These are phyloP conservation scores for Salticus scenicus DNA, from an alignment of 2,888 invertebrate genomes.

Conservation along the genomic window DNA sequence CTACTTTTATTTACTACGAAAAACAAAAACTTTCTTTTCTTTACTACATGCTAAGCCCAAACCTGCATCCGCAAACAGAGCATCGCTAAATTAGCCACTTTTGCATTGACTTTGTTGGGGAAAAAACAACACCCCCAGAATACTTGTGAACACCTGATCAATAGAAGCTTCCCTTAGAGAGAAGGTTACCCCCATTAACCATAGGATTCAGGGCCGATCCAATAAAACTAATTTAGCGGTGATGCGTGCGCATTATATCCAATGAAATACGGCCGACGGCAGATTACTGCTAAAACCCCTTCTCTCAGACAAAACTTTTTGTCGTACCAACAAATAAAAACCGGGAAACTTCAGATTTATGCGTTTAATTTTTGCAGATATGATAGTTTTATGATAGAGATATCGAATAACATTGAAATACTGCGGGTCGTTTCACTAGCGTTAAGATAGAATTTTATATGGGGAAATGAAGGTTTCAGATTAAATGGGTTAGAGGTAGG, in stretches of 20 bases:
- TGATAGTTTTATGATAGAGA: conserved; percentile 68
- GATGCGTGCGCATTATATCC: conserved; percentile 64
- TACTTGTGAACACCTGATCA: conserved; percentile 12
- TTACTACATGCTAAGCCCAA: neutral
- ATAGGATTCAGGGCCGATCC: conserved; percentile 56
- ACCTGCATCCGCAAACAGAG: neutral
- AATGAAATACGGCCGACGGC: conserved; percentile 59
- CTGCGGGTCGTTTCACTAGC: neutral
- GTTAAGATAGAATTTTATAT: conserved; percentile 16
- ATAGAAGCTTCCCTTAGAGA: conserved; percentile 13
- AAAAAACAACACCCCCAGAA: neutral
- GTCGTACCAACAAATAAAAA: conserved; percentile 38
- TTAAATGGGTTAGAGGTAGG: neutral
- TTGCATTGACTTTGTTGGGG: neutral
- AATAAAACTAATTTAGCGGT: conserved; percentile 68
- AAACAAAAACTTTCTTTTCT: neutral
- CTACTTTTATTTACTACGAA: neutral
- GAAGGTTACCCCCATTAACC: conserved; percentile 52
- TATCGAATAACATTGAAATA: conserved; percentile 14
- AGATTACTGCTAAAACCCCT: conserved; percentile 54
- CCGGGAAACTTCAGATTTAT: conserved; percentile 48
- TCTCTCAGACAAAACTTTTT: conserved; percentile 41
- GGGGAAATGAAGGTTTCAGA: neutral
- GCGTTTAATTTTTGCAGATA: conserved; percentile 69
- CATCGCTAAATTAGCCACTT: conserved; percentile 1